Evolutionary conservation across 2,888 invertebrate genomes (phyloP).

Genomic region (Spilarctia lutea): DNA sequence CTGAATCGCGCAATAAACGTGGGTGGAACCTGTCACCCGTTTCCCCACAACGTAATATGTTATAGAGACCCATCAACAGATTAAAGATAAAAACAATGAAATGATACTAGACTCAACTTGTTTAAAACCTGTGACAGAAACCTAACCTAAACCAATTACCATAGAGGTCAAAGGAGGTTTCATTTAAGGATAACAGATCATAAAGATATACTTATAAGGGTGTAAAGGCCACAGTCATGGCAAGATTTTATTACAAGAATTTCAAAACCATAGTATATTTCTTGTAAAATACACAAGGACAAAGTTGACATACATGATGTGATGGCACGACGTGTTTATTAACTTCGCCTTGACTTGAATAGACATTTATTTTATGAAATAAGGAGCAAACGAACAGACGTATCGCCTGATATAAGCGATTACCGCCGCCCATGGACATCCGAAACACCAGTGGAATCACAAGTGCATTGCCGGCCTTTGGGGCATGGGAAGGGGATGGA

Average conservation of each 20-base stretch:
- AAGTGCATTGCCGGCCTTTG: no score
- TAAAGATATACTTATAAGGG: neutral
- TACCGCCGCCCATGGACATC: no score
- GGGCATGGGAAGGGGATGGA: no score
- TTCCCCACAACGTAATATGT: no score
- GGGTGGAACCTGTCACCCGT: no score
- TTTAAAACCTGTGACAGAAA: neutral
- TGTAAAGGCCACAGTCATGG: neutral
- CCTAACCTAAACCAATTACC: neutral
- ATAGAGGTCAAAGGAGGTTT: neutral
- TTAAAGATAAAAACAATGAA: no score
- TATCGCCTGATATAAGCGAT: no score
- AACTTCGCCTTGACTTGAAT: constrained; percentile 37
- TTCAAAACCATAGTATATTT: constrained; percentile 1
- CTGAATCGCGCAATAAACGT: no score
- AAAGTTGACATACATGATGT: constrained; percentile 23
- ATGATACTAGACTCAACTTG: neutral
- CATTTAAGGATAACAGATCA: neutral
- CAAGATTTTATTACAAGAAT: neutral
- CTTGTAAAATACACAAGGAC: constrained; percentile 17
- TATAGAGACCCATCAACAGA: no score
- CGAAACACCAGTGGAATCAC: no score
- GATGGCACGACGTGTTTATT: constrained; percentile 16
- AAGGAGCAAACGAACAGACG: no score
- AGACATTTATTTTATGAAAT: no score